Percentiles rank a stretch among this genome's conserved stretches.
These are phyloP conservation scores for Macquaria australasica DNA, from an alignment of 2,113 vertebrate genomes.

Conservation along the genomic window DNA sequence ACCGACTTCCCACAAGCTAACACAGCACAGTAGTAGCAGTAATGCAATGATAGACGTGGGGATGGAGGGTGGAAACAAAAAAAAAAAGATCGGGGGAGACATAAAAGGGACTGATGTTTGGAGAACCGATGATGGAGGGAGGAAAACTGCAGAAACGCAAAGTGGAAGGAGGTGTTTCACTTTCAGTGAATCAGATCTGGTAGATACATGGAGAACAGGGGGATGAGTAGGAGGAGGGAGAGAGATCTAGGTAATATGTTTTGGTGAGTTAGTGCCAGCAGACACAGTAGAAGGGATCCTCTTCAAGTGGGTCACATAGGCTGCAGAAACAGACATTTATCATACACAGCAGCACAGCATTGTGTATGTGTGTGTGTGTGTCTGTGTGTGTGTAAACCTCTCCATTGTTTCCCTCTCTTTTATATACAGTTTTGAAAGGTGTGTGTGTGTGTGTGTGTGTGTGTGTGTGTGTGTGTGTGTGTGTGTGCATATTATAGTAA, in stretches of 20 bases:
- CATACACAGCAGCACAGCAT: constrained; percentile 43
- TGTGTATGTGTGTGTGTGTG: constrained; percentile 15
- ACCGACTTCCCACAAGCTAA: neutral
- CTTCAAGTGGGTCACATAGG: constrained; percentile 62
- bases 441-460: neutral
- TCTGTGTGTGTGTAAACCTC: constrained; percentile 29
- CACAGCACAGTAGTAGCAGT: neutral
- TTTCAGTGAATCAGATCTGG: constrained; percentile 1
- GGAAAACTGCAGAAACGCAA: neutral
- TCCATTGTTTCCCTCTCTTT: constrained; percentile 35
- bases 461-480: neutral
- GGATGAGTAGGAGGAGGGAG: neutral
- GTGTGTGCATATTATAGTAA: constrained; percentile 8
- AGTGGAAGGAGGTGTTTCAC: constrained; percentile 2
- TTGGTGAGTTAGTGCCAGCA: constrained; percentile 26
- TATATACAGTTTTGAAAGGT: neutral
- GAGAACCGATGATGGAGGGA: neutral
- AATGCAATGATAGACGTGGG: neutral
- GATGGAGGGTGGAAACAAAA: neutral
- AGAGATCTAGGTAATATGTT: constrained; percentile 18
- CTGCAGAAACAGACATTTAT: constrained; percentile 70
- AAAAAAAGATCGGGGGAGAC: neutral
- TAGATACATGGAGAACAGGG: constrained; percentile 7
- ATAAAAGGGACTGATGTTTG: neutral
- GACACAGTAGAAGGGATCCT: constrained; percentile 35